Evolutionary conservation across 64 coral and sea anemone species (phyloP), one percentile per base, ranked within the genome.

Genomic region (Pachyseris speciosa): DNA sequence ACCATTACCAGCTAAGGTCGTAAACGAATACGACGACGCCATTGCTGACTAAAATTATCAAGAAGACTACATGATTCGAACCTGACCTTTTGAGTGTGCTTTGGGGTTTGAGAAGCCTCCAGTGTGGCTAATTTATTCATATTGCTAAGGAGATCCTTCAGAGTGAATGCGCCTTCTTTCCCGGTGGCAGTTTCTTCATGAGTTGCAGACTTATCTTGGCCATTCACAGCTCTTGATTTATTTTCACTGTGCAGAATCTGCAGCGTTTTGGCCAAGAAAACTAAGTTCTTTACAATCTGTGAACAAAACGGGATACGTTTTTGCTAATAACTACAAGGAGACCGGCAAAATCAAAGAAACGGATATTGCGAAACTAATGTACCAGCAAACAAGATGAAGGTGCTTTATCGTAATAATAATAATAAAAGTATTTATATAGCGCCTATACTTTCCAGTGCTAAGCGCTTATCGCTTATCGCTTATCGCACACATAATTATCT

Each of bases 231-330:
- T 36, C 30, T 24, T 64, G 24, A 17, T 19, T 40, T 36, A 17
- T 55, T 74, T 63, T 87, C 34, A 33, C 58, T 58, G 57, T 60
- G 44, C 28, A 94, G 52, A 33, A 92, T 48, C 22, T 87, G 61
- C 26, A 96, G 75, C 47, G 53, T 32, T 80, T 77, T 93, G 43
- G 94, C 90, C 26, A 96, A 36, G 65, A 93, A 96, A 34, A 96
- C 78, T 37, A 96, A 69, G 27, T 96, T 96, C 69, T 96, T 96
- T 2, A 96, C 84, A 61, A 93, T 74, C 94, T 96, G 63, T 50
- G 34, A 52, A 45, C 63, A n/a, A 51, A 36, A 50, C 13, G 8
- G 22, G 3, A 25, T 26, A 61, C 13, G n/a, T 20, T 61, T 24
- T 45, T 27, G 20, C 27, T 61, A 25, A 25, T 61, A 61, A 61